A percentile compares a stretch with the other conserved stretches of the same genome.
phyloP scores from a whole-genome alignment of 2,797 vertebrate genomes.

The Remorina albescens region DNA sequence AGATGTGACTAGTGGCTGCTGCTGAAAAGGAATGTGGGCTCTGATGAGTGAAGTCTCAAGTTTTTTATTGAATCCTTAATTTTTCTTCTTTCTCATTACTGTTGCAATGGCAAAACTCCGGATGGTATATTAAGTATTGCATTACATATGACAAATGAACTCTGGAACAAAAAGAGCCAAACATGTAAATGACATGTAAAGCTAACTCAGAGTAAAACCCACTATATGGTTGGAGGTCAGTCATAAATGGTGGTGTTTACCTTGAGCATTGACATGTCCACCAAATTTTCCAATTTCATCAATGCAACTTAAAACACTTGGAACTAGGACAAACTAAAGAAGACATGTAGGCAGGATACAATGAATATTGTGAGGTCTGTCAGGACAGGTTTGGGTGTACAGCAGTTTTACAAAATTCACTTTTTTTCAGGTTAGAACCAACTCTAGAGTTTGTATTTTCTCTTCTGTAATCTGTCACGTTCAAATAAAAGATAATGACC shows the following conservation, averaged over 20 bases:
- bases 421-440: conserved; percentile 66
- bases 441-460: conserved; percentile 80
- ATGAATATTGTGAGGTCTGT: conserved; percentile 65
- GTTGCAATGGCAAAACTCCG: neutral
- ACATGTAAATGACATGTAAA: neutral
- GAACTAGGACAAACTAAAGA: neutral
- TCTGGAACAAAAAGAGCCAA: neutral
- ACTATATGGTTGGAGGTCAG: no score
- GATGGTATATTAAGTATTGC: neutral
- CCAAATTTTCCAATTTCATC: neutral
- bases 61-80: conserved; percentile 58
- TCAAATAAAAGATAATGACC: conserved; percentile 68
- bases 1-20: conserved; percentile 62
- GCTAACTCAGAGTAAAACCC: no score
- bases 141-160: neutral
- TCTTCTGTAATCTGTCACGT: conserved; percentile 66
- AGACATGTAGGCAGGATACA: conserved; percentile 33
- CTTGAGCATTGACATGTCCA: neutral
- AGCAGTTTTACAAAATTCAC: conserved; percentile 67
- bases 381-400: conserved; percentile 54
- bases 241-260: neutral
- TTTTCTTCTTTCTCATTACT: conserved; percentile 23
- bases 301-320: neutral
- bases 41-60: conserved; percentile 62
- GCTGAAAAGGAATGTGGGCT: conserved; percentile 60